A percentile compares a stretch with the other conserved stretches of the same genome.
phyloP scores from a whole-genome alignment of 1,140 invertebrate genomes.

The Halictus rubicundus region DNA sequence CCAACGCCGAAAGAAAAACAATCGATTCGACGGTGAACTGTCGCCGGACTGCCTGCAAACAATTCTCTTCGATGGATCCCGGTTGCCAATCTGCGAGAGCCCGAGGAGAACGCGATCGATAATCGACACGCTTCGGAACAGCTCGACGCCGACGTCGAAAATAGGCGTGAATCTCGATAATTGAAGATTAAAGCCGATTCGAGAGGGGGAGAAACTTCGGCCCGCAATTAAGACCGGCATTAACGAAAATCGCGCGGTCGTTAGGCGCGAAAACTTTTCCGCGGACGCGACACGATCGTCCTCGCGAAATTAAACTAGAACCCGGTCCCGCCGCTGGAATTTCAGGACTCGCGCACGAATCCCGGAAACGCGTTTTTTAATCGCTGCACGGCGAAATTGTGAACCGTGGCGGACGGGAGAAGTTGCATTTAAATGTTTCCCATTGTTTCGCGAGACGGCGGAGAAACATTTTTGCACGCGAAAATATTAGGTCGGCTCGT shows the following conservation, averaged over 20 bases:
- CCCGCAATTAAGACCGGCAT: constrained; percentile 1
- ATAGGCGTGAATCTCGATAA: constrained; percentile 1
- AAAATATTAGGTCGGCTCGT: too few relatives aligned
- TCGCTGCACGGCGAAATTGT: neutral
- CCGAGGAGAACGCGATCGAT: neutral
- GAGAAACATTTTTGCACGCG: too few relatives aligned
- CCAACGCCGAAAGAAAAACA: neutral
- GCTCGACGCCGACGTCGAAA: neutral
- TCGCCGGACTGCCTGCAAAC: neutral
- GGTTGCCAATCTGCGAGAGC: neutral
- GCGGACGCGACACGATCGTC: neutral
- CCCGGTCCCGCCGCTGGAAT: neutral
- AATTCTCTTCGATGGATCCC: neutral
- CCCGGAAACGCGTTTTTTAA: neutral
- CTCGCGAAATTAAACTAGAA: neutral
- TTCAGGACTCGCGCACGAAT: neutral
- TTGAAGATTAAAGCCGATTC: constrained; percentile 14
- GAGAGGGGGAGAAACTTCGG: constrained; percentile 3
- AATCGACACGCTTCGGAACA: neutral
- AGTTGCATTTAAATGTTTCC: neutral
- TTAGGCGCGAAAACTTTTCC: neutral
- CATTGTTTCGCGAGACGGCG: neutral
- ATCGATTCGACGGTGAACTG: neutral
- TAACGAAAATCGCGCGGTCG: constrained; percentile 19
- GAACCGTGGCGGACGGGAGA: neutral